A percentile compares a stretch with the other conserved stretches of the same genome.
Conservation (phyloP, 2,888 invertebrate genomes). For the Erebia epiphron region DNA sequence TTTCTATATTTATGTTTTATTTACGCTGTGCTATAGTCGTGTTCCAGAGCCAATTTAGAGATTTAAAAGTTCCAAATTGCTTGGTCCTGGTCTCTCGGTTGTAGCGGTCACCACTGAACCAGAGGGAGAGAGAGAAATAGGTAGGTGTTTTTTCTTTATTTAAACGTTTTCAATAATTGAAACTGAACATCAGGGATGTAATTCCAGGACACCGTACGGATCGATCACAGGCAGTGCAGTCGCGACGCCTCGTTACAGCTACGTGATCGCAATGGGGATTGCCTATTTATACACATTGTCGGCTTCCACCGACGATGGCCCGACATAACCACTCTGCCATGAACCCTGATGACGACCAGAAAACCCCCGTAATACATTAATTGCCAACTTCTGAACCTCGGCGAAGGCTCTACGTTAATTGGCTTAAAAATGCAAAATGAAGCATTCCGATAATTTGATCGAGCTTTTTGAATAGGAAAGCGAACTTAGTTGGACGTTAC, state of each 20-base stretch:
- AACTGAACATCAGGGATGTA: slow-evolving; percentile 14
- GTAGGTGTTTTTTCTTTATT: too few relatives aligned
- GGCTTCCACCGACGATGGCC: slow-evolving; percentile 55
- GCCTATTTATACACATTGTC: slow-evolving; percentile 79
- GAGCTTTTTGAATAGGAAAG: slow-evolving; percentile 57
- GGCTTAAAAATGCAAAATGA: slow-evolving; percentile 58
- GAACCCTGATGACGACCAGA: slow-evolving; percentile 50
- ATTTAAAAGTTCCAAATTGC: too few relatives aligned
- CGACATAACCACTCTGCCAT: slow-evolving; percentile 51
- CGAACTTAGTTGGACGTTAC: slow-evolving; percentile 67
- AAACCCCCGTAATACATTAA: slow-evolving; percentile 35
- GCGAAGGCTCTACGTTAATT: slow-evolving; percentile 45
- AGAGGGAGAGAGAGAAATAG: too few relatives aligned
- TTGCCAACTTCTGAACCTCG: slow-evolving; percentile 36
- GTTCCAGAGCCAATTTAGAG: too few relatives aligned
- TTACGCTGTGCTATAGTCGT: too few relatives aligned
- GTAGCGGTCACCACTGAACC: too few relatives aligned
- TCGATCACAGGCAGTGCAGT: slow-evolving; percentile 64
- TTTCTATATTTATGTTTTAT: too few relatives aligned
- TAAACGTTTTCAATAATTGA: not conserved
- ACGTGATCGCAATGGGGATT: slow-evolving; percentile 79
- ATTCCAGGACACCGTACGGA: slow-evolving; percentile 58
- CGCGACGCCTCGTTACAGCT: slow-evolving; percentile 76
- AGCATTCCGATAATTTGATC: slow-evolving; percentile 64
- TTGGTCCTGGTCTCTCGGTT: too few relatives aligned